These are phyloP conservation scores for Peucedramus taeniatus DNA, from an alignment of 2,113 vertebrate species.

Conservation along the genomic window DNA sequence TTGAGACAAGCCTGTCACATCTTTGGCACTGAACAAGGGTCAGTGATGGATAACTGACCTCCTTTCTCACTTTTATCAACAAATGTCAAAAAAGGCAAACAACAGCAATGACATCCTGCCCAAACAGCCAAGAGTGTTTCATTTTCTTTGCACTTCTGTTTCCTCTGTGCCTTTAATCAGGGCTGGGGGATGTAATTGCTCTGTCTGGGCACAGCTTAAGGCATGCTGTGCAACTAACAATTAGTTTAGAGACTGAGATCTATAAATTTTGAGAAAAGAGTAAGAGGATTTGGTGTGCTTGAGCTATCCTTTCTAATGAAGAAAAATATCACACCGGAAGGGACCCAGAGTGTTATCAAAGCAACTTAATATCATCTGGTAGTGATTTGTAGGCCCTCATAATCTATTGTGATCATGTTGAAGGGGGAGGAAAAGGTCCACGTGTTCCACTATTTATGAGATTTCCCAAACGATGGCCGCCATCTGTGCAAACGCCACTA, in stretches of 20 bases:
- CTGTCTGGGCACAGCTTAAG: constrained; percentile 76
- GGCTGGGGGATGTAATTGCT: constrained; percentile 84
- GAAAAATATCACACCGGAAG: constrained; percentile 79
- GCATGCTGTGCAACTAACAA: constrained; percentile 79
- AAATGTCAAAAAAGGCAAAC: constrained; percentile 59
- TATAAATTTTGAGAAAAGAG: constrained; percentile 79
- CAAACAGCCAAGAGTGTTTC: constrained; percentile 80
- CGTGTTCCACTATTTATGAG: constrained; percentile 73
- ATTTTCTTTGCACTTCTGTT: constrained; percentile 80
- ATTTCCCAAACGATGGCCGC: constrained; percentile 76
- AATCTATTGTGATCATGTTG: constrained; percentile 79
- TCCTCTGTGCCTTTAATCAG: constrained; percentile 84
- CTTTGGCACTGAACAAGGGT: constrained; percentile 36
- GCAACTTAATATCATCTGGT: constrained; percentile 87
- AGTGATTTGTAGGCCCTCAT: constrained; percentile 80
- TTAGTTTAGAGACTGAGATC: constrained; percentile 80
- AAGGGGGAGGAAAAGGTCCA: constrained; percentile 43
- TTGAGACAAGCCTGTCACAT: constrained; percentile 23
- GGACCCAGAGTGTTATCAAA: constrained; percentile 80
- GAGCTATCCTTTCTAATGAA: constrained; percentile 75
- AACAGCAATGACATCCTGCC: constrained; percentile 81
- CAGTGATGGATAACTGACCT: constrained; percentile 55
- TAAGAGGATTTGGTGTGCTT: constrained; percentile 76
- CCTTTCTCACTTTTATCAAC: constrained; percentile 49
- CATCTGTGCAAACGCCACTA: constrained; percentile 86